A percentile compares a stretch with the other conserved stretches of the same genome.
phyloP scores from a whole-genome alignment of 2,797 vertebrate species.

The Geranospiza caerulescens region DNA sequence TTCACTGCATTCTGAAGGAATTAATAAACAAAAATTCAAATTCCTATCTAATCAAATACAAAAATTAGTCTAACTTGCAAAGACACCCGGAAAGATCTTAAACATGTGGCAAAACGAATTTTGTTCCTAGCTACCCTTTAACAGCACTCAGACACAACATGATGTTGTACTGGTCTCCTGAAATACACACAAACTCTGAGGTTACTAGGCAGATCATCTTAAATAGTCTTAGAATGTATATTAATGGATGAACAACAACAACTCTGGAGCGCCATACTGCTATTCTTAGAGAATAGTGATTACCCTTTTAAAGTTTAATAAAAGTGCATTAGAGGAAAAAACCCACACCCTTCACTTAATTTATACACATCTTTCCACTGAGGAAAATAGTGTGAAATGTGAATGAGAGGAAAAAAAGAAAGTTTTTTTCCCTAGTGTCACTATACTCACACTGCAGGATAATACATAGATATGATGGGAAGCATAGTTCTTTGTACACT shows the following conservation, averaged over 20 bases:
- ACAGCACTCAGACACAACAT: not conserved
- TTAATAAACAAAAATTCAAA: not conserved
- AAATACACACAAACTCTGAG: not conserved
- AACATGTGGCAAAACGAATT: not conserved
- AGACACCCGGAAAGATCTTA: not conserved
- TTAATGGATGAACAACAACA: not conserved
- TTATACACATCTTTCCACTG: not conserved
- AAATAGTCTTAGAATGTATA: not conserved
- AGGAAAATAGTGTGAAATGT: not conserved
- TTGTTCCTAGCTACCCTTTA: not conserved
- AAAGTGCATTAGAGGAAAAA: not conserved
- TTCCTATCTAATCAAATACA: not conserved
- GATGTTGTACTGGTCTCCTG: not conserved
- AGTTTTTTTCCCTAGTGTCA: not conserved
- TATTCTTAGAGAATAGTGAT: not conserved
- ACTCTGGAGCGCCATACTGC: not conserved
- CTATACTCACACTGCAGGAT: not conserved
- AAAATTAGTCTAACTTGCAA: constrained; percentile 25
- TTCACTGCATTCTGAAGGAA: not conserved
- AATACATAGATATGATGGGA: not conserved
- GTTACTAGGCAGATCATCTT: not conserved
- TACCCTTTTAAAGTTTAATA: not conserved
- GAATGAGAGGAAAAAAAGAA: not conserved
- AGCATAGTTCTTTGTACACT: not conserved
- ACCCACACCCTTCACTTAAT: not conserved